Conservation (phyloP, 2,888 invertebrate genomes). For the Athalia rosae region DNA sequence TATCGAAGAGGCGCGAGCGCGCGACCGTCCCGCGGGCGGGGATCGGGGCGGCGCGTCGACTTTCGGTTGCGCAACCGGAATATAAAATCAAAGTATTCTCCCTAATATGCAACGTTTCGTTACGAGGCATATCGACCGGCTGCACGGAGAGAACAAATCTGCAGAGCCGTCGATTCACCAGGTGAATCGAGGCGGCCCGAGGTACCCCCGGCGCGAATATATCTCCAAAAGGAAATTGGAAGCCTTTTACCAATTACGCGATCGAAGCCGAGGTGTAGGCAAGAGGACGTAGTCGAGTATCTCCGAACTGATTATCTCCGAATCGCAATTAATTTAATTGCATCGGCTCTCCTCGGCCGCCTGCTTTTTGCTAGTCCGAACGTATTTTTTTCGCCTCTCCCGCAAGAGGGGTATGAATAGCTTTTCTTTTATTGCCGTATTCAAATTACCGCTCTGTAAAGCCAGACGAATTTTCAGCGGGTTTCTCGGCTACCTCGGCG, state of each 20-base stretch:
- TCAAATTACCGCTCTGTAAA: conserved; percentile 25
- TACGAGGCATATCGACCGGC: no score
- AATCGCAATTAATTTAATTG: conserved; percentile 44
- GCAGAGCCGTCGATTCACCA: conserved; percentile 36
- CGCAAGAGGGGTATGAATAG: conserved; percentile 40
- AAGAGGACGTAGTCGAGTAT: conserved; percentile 23
- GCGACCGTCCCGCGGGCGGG: not conserved
- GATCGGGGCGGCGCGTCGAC: conserved; percentile 19
- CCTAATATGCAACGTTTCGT: conserved; percentile 18
- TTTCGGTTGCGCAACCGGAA: conserved; percentile 11
- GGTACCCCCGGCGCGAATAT: conserved; percentile 34
- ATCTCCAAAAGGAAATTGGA: conserved; percentile 41
- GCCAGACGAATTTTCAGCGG: conserved; percentile 40
- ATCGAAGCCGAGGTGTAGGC: conserved; percentile 30
- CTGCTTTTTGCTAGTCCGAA: conserved; percentile 26
- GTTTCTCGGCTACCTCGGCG: conserved; percentile 20
- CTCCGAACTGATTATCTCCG: conserved; percentile 37
- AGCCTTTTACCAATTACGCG: conserved; percentile 43
- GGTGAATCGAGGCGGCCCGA: conserved; percentile 21
- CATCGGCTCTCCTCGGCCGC: conserved; percentile 29
- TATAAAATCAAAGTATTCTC: conserved; percentile 20
- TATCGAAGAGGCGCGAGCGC: conserved; percentile 21
- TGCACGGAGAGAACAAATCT: conserved; percentile 33
- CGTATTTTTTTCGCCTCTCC: conserved; percentile 33
- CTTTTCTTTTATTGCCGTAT: conserved; percentile 38